Percentiles rank a stretch among this genome's conserved stretches.
phyloP scores from a whole-genome alignment of 2,888 invertebrate genomes.

The Cremastinae sp. region DNA sequence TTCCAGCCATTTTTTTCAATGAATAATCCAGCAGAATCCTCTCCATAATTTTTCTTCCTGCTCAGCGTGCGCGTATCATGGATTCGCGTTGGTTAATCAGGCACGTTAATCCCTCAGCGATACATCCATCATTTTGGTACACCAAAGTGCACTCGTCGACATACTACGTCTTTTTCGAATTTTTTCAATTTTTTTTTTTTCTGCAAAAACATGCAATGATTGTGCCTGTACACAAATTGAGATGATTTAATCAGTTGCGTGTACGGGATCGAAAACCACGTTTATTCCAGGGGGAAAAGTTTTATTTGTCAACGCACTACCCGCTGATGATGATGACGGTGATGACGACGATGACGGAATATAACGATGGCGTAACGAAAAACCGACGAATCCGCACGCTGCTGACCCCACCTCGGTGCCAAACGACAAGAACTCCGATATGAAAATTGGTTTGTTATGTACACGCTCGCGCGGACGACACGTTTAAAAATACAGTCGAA shows the following conservation, averaged over 20 bases:
- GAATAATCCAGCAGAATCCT: neutral
- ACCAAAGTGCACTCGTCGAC: constrained; percentile 10
- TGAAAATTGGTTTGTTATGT: constrained; percentile 56
- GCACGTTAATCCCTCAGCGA: constrained; percentile 2
- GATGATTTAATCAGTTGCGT: constrained; percentile 52
- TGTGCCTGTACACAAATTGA: constrained; percentile 9
- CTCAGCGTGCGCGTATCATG: neutral
- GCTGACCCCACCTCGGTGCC: constrained; percentile 41
- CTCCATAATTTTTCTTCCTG: neutral
- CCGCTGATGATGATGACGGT: constrained; percentile 20
- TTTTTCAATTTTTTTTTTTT: neutral
- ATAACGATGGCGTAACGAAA: constrained; percentile 31
- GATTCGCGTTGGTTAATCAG: neutral
- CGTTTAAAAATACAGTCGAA: neutral
- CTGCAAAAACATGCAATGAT: constrained; percentile 43
- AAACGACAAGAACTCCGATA: constrained; percentile 56
- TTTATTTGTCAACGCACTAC: constrained; percentile 22
- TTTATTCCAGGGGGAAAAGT: constrained; percentile 53
- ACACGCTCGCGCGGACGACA: neutral
- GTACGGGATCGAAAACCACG: constrained; percentile 42
- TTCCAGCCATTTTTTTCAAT: neutral
- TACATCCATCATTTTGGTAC: constrained; percentile 8
- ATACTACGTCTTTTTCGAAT: constrained; percentile 4
- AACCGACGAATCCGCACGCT: constrained; percentile 48
- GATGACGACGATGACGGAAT: constrained; percentile 30